Evolutionary conservation across 2,888 invertebrate species (phyloP).

Genomic region (Metallyticus violacea): DNA sequence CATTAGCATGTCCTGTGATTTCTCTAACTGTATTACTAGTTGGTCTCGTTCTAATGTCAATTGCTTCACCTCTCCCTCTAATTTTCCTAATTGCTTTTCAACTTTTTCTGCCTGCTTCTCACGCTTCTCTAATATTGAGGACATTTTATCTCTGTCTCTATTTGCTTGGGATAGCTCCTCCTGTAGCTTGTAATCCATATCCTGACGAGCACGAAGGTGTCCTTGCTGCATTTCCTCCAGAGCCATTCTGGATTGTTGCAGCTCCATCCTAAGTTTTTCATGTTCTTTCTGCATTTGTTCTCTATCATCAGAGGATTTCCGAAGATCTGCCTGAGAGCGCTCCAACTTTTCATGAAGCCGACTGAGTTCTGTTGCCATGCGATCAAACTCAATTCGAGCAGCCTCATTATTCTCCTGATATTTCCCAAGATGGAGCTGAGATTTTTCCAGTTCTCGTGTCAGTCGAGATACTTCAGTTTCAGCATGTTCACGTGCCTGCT

Average conservation of each 20-base stretch:
- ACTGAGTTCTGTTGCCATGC: conserved; percentile 77
- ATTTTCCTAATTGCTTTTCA: conserved; percentile 80
- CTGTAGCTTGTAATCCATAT: conserved; percentile 65
- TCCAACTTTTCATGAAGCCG: conserved; percentile 79
- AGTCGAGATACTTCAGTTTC: conserved; percentile 81
- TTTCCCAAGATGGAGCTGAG: conserved; percentile 78
- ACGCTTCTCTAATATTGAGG: conserved; percentile 71
- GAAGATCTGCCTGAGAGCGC: conserved; percentile 52
- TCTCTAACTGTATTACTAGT: conserved; percentile 83
- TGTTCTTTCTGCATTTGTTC: conserved; percentile 70
- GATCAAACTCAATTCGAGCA: conserved; percentile 79
- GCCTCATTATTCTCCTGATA: conserved; percentile 81
- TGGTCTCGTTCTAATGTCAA: conserved; percentile 83
- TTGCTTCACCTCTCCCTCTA: conserved; percentile 83
- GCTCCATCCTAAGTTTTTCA: conserved; percentile 66
- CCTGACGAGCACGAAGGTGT: conserved; percentile 48
- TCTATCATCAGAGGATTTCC: conserved; percentile 58
- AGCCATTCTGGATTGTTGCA: conserved; percentile 62
- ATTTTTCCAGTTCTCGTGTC: conserved; percentile 82
- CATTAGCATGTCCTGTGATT: conserved; percentile 88
- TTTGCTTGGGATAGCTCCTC: conserved; percentile 70
- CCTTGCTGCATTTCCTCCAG: conserved; percentile 60
- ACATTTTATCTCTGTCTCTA: conserved; percentile 74
- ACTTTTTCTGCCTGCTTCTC: conserved; percentile 77
- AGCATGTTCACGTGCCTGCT: conserved; percentile 76